These are phyloP conservation scores for Chymomyza fuscimana DNA, from an alignment of 2,888 invertebrate species.

Conservation along the genomic window DNA sequence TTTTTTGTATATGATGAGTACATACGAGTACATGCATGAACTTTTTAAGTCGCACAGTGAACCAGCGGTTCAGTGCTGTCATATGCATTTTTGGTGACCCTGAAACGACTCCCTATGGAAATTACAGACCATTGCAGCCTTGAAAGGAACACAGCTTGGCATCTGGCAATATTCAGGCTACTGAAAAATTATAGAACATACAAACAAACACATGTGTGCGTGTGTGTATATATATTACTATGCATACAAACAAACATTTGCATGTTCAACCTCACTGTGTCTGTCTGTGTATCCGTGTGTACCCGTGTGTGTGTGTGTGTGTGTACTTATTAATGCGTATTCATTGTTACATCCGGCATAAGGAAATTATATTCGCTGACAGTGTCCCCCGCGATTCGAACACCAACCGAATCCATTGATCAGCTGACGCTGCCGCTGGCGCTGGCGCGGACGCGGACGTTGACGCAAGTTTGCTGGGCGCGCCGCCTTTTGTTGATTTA, in stretches of 20 bases:
- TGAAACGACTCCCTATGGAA: not conserved
- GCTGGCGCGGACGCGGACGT: slow-evolving; percentile 2
- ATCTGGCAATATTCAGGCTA: not conserved
- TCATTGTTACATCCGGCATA: slow-evolving; percentile 74
- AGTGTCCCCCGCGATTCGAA: slow-evolving; percentile 4
- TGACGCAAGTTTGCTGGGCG: slow-evolving; percentile 5
- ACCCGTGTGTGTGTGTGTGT: slow-evolving; percentile 31
- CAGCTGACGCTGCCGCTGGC: slow-evolving; percentile 8
- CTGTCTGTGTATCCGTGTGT: slow-evolving; percentile 39
- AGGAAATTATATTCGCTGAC: slow-evolving; percentile 69
- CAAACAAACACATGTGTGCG: slow-evolving; percentile 8
- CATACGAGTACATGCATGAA: no score
- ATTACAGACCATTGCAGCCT: not conserved
- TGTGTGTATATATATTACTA: slow-evolving; percentile 9
- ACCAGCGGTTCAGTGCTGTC: not conserved
- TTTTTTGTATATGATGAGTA: no score
- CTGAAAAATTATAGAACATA: slow-evolving; percentile 13
- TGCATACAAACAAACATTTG: not conserved
- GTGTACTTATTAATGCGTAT: slow-evolving; percentile 72
- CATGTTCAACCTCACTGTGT: not conserved
- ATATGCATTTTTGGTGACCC: not conserved
- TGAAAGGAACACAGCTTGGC: not conserved
- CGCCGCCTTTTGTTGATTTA: slow-evolving; percentile 61
- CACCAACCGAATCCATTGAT: not conserved
- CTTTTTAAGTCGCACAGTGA: not conserved